Conservation (phyloP, 2,113 vertebrate genomes). For the Protomyctophum bolini region DNA sequence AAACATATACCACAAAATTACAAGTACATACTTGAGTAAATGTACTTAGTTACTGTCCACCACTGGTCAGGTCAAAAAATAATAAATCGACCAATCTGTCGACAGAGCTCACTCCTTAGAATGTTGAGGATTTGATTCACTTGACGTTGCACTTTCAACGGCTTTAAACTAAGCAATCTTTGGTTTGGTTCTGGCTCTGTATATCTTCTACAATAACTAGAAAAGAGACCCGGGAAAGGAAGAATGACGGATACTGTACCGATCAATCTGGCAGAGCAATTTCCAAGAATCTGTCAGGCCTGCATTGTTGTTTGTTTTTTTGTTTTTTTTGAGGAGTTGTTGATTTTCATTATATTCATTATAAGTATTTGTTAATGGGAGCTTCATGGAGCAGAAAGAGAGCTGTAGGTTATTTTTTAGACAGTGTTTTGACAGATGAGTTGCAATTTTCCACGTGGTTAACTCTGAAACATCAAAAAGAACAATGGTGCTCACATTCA, state of each 20-base stretch:
- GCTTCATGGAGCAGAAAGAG: background rate
- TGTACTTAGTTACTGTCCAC: too few relatives aligned
- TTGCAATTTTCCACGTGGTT: constrained; percentile 16
- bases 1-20: too few relatives aligned
- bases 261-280: background rate
- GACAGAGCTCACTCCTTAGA: constrained; percentile 7
- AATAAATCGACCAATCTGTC: background rate
- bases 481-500: constrained; percentile 1
- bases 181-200: background rate
- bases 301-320: too few relatives aligned
- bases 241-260: background rate
- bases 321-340: background rate
- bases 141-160: background rate
- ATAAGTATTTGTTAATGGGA: constrained; percentile 6
- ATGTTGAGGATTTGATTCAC: constrained; percentile 3
- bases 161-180: background rate
- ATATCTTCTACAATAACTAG: background rate
- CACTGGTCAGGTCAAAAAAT: too few relatives aligned
- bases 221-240: background rate
- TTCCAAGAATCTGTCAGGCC: background rate
- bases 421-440: background rate
- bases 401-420: background rate
- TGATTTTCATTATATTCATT: background rate
- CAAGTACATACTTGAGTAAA: too few relatives aligned
- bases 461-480: constrained; percentile 1